Evolutionary conservation across 2,888 invertebrate species (phyloP).

Genomic region (Onthophagus sagittarius): DNA sequence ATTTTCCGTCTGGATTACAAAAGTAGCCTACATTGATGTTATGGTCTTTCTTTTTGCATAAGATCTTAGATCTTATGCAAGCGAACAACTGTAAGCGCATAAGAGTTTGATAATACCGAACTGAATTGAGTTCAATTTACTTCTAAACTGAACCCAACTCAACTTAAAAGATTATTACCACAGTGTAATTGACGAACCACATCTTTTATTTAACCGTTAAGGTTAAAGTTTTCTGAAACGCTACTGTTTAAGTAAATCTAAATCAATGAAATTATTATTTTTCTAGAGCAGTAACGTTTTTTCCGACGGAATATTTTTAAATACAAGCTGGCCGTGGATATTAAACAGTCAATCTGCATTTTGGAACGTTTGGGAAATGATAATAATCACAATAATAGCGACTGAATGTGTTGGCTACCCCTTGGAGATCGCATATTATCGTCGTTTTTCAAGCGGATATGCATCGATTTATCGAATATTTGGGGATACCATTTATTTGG

Average conservation of each 20-base stretch:
- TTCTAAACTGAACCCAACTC: too few relatives aligned
- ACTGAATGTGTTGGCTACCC: constrained; percentile 21
- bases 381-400: constrained; percentile 24
- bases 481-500: constrained; percentile 20
- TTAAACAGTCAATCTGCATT: constrained; percentile 28
- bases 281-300: constrained; percentile 20
- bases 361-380: constrained; percentile 29
- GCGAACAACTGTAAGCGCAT: too few relatives aligned
- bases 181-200: too few relatives aligned
- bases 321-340: constrained; percentile 32
- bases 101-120: too few relatives aligned
- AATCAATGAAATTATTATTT: neutral
- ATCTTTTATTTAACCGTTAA: too few relatives aligned
- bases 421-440: constrained; percentile 22
- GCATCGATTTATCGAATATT: constrained; percentile 12
- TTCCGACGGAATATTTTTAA: constrained; percentile 30
- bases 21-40: too few relatives aligned
- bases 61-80: too few relatives aligned
- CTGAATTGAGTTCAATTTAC: too few relatives aligned
- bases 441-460: constrained; percentile 11
- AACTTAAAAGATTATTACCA: too few relatives aligned
- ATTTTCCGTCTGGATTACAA: too few relatives aligned
- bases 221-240: too few relatives aligned
- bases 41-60: too few relatives aligned
- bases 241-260: neutral